Conservation (phyloP, 2,113 vertebrate species). For the Muntiacus muntjak region DNA sequence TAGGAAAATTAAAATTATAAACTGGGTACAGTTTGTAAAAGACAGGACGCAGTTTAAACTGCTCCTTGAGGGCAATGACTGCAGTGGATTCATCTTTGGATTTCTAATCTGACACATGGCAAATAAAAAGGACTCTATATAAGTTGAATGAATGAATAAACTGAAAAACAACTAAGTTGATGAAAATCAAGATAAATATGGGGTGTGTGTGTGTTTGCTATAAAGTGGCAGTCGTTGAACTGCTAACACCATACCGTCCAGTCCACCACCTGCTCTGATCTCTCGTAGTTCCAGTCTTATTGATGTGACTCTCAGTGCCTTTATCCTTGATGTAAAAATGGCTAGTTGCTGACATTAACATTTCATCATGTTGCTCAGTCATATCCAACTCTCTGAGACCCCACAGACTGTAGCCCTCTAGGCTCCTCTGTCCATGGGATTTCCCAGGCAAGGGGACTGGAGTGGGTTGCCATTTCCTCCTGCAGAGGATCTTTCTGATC, state of each 20-base stretch:
- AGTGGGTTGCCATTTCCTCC: not conserved
- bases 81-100: not conserved
- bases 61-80: not conserved
- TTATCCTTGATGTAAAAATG: not conserved
- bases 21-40: not conserved
- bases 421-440: not conserved
- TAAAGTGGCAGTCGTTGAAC: not conserved
- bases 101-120: not conserved
- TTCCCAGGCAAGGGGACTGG: not conserved
- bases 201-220: not conserved
- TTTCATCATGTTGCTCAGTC: not conserved
- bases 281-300: not conserved
- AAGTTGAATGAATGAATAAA: not conserved
- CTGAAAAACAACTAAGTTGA: not conserved
- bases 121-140: not conserved
- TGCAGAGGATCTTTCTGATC: not conserved
- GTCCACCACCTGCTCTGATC: not conserved
- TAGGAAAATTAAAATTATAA: slow-evolving; percentile 17
- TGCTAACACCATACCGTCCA: not conserved
- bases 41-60: not conserved
- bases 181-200: not conserved
- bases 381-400: not conserved
- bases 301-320: not conserved
- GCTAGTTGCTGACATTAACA: not conserved
- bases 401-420: not conserved